Evolutionary conservation across 2,888 invertebrate genomes (phyloP), one percentile per base, ranked within the genome.

Genomic region (Cepaea hortensis): DNA sequence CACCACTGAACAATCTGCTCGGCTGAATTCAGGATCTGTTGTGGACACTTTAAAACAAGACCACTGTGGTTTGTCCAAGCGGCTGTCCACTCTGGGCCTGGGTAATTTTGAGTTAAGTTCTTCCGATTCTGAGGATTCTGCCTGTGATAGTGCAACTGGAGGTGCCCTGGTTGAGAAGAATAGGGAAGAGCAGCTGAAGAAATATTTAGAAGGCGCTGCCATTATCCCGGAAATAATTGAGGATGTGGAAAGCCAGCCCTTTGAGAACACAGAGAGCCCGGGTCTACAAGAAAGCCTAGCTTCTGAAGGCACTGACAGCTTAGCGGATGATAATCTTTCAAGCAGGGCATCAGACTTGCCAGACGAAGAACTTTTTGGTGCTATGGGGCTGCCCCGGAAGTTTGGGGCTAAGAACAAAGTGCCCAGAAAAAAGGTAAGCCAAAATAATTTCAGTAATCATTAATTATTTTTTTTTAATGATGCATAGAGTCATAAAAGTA

Each of bases 41-140:
- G 76, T 81, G 68, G 50, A n/a, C 15, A 68, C 76, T 9, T 50
- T 86, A 50, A 86, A 65, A 18, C n/a, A 35, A 75, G 86, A 86
- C 35, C 76, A 73, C 18, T 65, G 18, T 62, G 73, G 62, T 20
- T 50, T 86, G 65, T 81, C 86, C 4, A 86, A 86, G 20, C 35
- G 86, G 62, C 75, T 86, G 18, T 86, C 86, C 11, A 86, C 86
- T 11, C 15, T 86, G n/a, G 86, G 81, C 3, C 48, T 86, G 13
- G 76, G 81, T 20, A 75, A 86, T 35, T 86, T 86, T 86, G 86
- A 86, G n/a, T 82, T 86, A 61, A 86, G 86, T 50, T 86, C 86
- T 13, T 86, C 86, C 4, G 86, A 86, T 75, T 86, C 86, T 68
- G 86, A 86, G 35, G 68, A 75, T 48, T 82, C 76, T 61, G 75